Evolutionary conservation across 1,140 invertebrate species (phyloP), one percentile per base, ranked within the genome.

Genomic region (Dinothrombium tinctorium): DNA sequence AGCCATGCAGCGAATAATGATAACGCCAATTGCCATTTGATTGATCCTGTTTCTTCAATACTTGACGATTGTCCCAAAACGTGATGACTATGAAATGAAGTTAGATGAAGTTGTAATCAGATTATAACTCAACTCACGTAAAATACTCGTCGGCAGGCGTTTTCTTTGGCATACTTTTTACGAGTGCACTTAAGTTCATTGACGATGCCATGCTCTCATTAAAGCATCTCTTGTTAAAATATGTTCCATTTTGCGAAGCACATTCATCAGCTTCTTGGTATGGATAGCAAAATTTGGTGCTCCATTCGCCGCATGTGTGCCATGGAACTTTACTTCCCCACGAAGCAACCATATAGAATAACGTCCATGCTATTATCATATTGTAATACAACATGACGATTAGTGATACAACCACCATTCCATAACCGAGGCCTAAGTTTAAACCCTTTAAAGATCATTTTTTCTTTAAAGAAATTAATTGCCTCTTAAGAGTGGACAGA

Each of bases 401-500:
- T 42, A 62, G 63, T 1, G 63, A 62, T 53, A 67, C 65, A 2
- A 68, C 56, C 4, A 48, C 37, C 15, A 48, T 51, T 23, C 52
- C 52, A 32, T 43, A 47, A 5, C 52, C 52, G 23, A 53, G 49
- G 12, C 76, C 38, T 40, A 14, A 29, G 9, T 14, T 21, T 23
- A 23, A 15, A 37, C 12, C 3, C n/a, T n/a, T n/a, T n/a, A n/a
- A n/a, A n/a, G n/a, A n/a, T n/a, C n/a, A n/a, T n/a, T n/a, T 28
- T 28, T 28, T 28, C 8, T 28, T 9, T 28, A 9, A 8, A 9
- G 7, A 11, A 33, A 33, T 12, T 12, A 2, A 7, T 14, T 28
- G 29, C 38, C 76, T 69, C 69, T 73, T 50, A 79, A 73, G 20
- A 81, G 62, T 2, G 77, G 77, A 24, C 76, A 74, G 41, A 77